Evolutionary conservation across 2,113 vertebrate genomes (phyloP).

Genomic region (Campylomormyrus tamandua): DNA sequence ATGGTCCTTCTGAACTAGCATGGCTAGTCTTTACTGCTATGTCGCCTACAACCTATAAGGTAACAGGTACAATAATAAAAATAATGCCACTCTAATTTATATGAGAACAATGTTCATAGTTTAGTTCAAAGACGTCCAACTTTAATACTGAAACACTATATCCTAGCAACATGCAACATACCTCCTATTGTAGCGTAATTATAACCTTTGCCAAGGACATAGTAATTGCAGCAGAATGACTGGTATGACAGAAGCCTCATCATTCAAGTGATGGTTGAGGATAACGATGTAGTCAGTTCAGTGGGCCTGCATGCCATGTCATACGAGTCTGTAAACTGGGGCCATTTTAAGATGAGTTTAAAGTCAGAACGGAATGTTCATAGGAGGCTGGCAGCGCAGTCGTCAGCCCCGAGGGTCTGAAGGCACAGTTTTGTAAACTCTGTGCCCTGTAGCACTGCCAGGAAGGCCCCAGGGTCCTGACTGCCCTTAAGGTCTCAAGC

Average conservation of each 20-base stretch:
- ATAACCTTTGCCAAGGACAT: neutral
- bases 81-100: neutral
- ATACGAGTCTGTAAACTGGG: neutral
- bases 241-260: neutral
- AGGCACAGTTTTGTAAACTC: neutral
- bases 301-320: neutral
- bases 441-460: neutral
- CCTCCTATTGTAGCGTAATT: neutral
- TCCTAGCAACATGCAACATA: neutral
- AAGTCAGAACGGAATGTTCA: neutral
- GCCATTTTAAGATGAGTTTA: neutral
- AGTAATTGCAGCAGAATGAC: neutral
- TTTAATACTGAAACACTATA: neutral
- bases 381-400: neutral
- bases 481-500: neutral
- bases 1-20: neutral
- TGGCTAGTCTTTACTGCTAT: neutral
- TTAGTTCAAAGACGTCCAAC: neutral
- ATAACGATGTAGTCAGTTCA: conserved; percentile 1
- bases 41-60: neutral
- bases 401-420: neutral
- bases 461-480: neutral
- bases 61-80: neutral
- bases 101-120: neutral
- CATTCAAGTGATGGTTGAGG: neutral